These are phyloP conservation scores for Phainopepla nitens DNA, from an alignment of 2,113 vertebrate species.

Conservation along the genomic window DNA sequence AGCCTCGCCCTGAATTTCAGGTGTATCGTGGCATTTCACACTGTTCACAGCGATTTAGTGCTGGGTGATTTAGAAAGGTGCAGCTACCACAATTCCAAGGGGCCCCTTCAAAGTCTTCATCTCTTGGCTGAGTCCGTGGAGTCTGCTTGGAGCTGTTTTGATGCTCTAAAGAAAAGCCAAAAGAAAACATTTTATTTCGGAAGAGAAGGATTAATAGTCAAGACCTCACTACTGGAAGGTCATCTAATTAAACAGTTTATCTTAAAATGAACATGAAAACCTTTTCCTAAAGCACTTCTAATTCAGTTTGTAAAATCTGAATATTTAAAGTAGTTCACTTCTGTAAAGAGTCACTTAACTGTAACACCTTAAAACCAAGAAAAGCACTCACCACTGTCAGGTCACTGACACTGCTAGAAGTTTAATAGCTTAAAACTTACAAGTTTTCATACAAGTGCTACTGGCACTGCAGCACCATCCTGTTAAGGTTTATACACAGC, in stretches of 20 bases:
- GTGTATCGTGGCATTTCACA: slow-evolving; percentile 98
- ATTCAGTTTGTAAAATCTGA: not conserved
- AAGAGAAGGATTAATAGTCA: not conserved
- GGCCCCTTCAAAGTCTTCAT: slow-evolving; percentile 97
- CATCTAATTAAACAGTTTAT: not conserved
- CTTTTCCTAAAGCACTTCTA: not conserved
- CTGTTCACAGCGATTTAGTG: slow-evolving; percentile 97
- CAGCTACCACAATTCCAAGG: slow-evolving; percentile 98
- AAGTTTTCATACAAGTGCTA: not conserved
- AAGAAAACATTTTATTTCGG: not conserved
- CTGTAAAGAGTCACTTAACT: not conserved
- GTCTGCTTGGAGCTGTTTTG: slow-evolving; percentile 72
- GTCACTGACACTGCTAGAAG: not conserved
- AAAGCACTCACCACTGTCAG: not conserved
- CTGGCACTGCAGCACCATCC: not conserved
- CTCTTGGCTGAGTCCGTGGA: slow-evolving; percentile 76
- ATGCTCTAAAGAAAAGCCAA: slow-evolving; percentile 38
- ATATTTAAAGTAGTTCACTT: not conserved
- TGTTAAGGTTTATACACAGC: not conserved
- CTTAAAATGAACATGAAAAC: not conserved
- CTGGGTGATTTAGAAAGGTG: slow-evolving; percentile 98
- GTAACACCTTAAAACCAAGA: not conserved
- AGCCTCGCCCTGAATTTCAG: slow-evolving; percentile 73
- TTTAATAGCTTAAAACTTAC: not conserved
- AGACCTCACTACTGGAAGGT: not conserved